phyloP scores from a whole-genome alignment of 2,797 vertebrate species.

The Halcyon chelicuti region DNA sequence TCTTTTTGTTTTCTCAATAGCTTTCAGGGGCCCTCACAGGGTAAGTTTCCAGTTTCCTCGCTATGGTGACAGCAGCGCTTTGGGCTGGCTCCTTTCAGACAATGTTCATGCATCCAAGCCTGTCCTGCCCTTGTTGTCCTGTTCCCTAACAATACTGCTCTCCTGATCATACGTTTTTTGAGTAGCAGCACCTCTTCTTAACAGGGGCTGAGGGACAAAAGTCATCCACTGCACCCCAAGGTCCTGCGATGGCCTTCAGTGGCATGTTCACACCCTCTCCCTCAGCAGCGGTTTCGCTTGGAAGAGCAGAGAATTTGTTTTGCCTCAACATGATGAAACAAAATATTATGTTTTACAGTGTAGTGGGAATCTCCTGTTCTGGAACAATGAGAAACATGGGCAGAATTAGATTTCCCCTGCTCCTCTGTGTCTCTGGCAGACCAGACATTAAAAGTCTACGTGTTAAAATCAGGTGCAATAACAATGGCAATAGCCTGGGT shows the following conservation, averaged over 20 bases:
- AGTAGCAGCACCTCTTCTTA: not conserved
- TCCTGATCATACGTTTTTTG: not conserved
- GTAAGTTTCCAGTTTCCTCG: not conserved
- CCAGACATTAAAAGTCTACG: fast-evolving
- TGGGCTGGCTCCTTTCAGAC: not conserved
- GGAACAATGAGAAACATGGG: fast-evolving
- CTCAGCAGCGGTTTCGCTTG: fast-evolving
- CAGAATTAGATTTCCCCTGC: not conserved
- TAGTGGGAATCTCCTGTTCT: not conserved
- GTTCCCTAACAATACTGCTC: not conserved
- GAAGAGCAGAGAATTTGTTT: not conserved
- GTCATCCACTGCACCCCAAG: fast-evolving
- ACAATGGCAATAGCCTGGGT: not conserved
- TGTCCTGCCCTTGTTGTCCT: not conserved
- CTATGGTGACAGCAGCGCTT: not conserved
- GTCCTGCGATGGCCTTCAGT: fast-evolving
- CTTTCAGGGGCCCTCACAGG: not conserved
- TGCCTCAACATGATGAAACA: not conserved
- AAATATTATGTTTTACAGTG: not conserved
- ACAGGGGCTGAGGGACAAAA: not conserved
- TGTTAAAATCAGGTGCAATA: not conserved
- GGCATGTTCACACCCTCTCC: not conserved
- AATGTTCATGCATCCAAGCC: not conserved
- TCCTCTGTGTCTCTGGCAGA: not conserved
- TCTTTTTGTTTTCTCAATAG: not conserved